These are phyloP conservation scores for Ctenopoma kingsleyae DNA, from an alignment of 2,797 vertebrate genomes.

Conservation along the genomic window DNA sequence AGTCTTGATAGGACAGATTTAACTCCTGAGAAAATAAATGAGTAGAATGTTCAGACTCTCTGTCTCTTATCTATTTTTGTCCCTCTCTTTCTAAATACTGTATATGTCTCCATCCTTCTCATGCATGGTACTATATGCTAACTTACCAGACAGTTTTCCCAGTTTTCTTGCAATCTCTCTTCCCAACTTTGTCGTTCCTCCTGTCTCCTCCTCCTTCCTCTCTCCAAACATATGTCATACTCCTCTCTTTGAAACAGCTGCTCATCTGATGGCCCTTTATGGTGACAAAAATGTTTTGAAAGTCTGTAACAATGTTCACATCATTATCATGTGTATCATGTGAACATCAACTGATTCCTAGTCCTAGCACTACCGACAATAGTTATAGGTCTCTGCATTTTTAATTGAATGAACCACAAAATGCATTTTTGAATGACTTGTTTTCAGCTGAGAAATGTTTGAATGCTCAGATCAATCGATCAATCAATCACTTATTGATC, in stretches of 20 bases:
- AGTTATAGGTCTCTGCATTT: too few relatives aligned
- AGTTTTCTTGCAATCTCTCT: constrained; percentile 91
- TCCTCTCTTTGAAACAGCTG: constrained; percentile 81
- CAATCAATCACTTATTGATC: too few relatives aligned
- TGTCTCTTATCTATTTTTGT: background rate
- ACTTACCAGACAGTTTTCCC: constrained; percentile 94
- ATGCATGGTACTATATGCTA: background rate
- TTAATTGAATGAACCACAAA: too few relatives aligned
- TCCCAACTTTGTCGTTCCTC: constrained; percentile 87
- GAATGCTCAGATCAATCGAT: too few relatives aligned
- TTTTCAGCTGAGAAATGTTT: too few relatives aligned
- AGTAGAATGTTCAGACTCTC: background rate
- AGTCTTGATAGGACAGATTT: constrained; percentile 95
- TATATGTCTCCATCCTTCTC: background rate
- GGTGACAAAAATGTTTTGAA: constrained; percentile 25
- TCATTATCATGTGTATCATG: background rate
- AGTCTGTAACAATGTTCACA: background rate
- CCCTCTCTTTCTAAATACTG: background rate
- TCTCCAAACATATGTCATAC: constrained; percentile 66
- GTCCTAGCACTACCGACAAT: background rate
- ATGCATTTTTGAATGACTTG: too few relatives aligned
- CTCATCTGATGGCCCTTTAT: constrained; percentile 88
- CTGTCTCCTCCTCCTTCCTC: constrained; percentile 74
- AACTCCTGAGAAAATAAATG: constrained; percentile 83
- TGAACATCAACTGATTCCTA: background rate